These are phyloP conservation scores for Drosophila rufa DNA, from an alignment of 1,140 invertebrate species.

Conservation along the genomic window DNA sequence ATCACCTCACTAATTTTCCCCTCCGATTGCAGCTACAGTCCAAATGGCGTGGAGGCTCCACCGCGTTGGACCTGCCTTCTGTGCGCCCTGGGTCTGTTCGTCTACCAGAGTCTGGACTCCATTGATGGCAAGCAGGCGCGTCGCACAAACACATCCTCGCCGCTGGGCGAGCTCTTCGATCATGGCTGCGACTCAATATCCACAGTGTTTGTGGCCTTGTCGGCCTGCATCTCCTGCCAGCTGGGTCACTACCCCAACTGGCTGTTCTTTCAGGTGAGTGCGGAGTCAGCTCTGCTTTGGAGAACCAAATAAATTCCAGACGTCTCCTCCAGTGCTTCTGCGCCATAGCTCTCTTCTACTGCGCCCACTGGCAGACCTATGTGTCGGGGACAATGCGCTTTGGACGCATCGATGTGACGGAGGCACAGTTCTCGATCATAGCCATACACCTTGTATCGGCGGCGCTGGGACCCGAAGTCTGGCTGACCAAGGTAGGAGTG, in stretches of 20 bases:
- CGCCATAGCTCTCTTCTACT: conserved; percentile 98
- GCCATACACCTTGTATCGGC: conserved; percentile 94
- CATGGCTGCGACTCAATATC: conserved; percentile 99
- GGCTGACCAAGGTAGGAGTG: conserved; percentile 91
- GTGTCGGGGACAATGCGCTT: conserved; percentile 97
- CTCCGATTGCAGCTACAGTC: conserved; percentile 86
- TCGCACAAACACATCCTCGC: conserved; percentile 95
- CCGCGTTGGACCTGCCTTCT: conserved; percentile 97
- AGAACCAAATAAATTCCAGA: neutral
- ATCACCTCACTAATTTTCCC: neutral
- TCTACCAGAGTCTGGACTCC: conserved; percentile 99
- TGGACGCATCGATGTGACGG: conserved; percentile 98
- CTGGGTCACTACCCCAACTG: conserved; percentile 95
- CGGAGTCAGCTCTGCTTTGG: fast-evolving
- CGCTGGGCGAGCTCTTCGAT: conserved; percentile 99
- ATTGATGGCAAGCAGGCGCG: conserved; percentile 99
- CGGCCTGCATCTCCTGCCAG: conserved; percentile 95
- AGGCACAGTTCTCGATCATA: conserved; percentile 98
- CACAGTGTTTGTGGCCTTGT: conserved; percentile 98
- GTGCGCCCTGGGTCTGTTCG: conserved; percentile 97
- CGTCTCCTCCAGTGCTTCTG: conserved; percentile 91
- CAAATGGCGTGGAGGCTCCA: conserved; percentile 89
- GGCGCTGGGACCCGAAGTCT: conserved; percentile 93
- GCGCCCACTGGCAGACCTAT: conserved; percentile 99
- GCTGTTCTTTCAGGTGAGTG: conserved; percentile 94